A percentile compares a stretch with the other conserved stretches of the same genome.
Conservation (phyloP, 2,797 vertebrate genomes). For the Aldrovandia affinis region DNA sequence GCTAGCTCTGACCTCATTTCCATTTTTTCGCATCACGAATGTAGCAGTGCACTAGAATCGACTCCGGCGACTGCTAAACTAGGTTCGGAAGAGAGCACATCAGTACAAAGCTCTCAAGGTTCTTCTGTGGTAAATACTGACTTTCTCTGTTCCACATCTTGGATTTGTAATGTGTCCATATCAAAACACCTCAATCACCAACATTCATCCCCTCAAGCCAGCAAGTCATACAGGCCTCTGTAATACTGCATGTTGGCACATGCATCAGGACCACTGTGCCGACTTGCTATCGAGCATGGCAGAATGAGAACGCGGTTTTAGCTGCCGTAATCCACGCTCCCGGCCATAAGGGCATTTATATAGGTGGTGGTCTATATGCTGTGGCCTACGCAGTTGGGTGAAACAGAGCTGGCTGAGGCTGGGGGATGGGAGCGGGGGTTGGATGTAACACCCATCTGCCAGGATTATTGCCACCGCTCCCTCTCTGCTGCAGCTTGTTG, state of each 20-base stretch:
- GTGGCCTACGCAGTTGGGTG: constrained; percentile 47
- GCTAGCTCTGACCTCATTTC: too few species aligned
- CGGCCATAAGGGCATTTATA: constrained; percentile 51
- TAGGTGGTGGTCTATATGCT: constrained; percentile 52
- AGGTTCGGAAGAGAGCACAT: too few species aligned
- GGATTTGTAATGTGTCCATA: too few species aligned
- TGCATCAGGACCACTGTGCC: background rate
- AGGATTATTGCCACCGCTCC: constrained; percentile 42
- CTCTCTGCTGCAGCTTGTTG: constrained; percentile 38
- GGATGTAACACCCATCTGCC: constrained; percentile 61
- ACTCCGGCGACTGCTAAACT: too few species aligned
- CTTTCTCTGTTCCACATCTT: too few species aligned
- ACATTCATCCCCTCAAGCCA: too few species aligned
- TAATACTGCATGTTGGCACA: background rate
- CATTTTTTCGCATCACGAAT: too few species aligned
- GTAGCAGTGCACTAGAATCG: too few species aligned
- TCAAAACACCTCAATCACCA: too few species aligned
- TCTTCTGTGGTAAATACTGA: too few species aligned
- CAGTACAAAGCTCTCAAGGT: too few species aligned
- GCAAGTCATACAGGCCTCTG: too few species aligned
- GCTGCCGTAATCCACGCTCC: constrained; percentile 56
- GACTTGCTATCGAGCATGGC: background rate
- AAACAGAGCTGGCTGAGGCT: constrained; percentile 50
- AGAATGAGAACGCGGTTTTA: background rate
- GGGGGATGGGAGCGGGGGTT: constrained; percentile 31